phyloP scores from a whole-genome alignment of 2,888 invertebrate genomes.

The Heliconius charithonia region DNA sequence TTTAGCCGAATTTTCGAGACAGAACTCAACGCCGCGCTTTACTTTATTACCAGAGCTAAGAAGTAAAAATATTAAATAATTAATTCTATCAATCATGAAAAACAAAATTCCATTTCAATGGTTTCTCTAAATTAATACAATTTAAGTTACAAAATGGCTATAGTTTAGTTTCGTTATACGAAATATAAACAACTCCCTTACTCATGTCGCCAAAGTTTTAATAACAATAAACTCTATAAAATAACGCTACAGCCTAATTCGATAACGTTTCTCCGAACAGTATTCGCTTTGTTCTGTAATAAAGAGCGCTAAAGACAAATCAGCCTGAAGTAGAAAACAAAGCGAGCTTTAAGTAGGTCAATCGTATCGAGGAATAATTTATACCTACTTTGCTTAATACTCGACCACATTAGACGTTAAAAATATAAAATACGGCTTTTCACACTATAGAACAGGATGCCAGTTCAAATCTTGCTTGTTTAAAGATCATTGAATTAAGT shows the following conservation, averaged over 20 bases:
- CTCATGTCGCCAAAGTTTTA: neutral
- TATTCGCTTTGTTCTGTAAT: conserved; percentile 43
- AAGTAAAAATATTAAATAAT: no score
- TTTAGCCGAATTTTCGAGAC: neutral
- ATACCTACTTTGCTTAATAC: conserved; percentile 19
- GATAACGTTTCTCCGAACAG: conserved; percentile 24
- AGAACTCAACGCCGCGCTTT: neutral
- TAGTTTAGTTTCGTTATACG: neutral
- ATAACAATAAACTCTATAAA: conserved; percentile 4
- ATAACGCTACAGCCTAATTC: neutral
- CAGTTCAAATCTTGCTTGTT: neutral
- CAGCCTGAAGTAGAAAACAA: conserved; percentile 37
- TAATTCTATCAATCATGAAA: neutral
- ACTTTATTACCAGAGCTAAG: neutral
- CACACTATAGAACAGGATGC: neutral
- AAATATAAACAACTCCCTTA: neutral
- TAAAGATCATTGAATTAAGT: neutral
- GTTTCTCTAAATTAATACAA: neutral
- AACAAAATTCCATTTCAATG: neutral
- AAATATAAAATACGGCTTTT: neutral
- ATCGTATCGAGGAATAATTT: conserved; percentile 42
- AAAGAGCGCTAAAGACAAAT: conserved; percentile 42
- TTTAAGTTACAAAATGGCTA: neutral
- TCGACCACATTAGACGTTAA: neutral
- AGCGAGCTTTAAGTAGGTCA: conserved; percentile 46